phyloP scores from a whole-genome alignment of 2,113 vertebrate genomes.

The Oophaga pumilio region DNA sequence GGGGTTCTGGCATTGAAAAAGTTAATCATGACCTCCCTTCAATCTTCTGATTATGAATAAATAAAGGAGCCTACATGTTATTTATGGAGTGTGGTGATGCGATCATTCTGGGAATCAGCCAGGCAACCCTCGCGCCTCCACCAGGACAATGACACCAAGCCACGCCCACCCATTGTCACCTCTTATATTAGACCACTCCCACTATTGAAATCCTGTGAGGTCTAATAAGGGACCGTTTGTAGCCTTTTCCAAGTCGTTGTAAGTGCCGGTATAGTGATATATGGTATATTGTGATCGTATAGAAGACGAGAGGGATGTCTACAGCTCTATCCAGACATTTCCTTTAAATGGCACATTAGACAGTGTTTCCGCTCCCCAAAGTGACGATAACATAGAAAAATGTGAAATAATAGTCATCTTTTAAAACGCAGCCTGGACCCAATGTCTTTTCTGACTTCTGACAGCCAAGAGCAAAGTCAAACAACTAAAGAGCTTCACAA shows the following conservation, averaged over 20 bases:
- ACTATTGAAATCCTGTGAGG: background rate
- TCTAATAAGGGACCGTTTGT: background rate
- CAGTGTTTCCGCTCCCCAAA: background rate
- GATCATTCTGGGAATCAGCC: no score
- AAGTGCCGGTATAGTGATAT: no score
- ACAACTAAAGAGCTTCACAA: constrained; percentile 22
- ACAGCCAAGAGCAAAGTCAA: constrained; percentile 32
- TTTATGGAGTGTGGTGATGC: no score
- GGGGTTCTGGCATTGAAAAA: no score
- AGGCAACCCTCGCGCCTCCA: no score
- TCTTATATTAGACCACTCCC: no score
- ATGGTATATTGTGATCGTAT: background rate
- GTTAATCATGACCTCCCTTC: no score
- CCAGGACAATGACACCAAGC: no score
- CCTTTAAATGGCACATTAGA: background rate
- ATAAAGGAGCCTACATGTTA: no score
- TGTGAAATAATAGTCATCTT: constrained; percentile 2
- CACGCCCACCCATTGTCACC: no score
- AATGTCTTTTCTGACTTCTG: background rate
- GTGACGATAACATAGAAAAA: background rate
- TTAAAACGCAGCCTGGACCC: background rate
- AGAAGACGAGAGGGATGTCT: background rate
- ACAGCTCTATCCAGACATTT: background rate
- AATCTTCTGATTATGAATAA: no score
- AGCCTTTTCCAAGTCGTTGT: no score